phyloP scores from a whole-genome alignment of 2,797 vertebrate species.

The Muscicapa comitata region DNA sequence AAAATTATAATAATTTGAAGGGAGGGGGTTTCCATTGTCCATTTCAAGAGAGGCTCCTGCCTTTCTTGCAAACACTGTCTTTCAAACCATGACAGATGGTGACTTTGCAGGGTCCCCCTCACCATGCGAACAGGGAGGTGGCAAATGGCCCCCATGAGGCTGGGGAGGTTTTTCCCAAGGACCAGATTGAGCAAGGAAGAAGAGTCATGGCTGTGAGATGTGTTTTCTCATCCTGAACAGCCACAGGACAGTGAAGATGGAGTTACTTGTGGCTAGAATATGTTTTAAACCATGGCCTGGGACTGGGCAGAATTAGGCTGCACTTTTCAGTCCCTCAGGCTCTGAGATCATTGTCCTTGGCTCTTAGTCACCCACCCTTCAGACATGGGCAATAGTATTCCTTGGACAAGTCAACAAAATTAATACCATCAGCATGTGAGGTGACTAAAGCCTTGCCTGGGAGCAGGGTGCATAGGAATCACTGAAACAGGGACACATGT shows the following conservation, averaged over 20 bases:
- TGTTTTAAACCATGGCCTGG: neutral
- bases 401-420: neutral
- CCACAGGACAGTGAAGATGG: neutral
- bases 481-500: rapidly evolving
- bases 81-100: neutral
- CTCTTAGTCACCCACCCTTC: neutral
- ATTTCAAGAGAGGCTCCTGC: no score
- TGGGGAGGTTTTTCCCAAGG: neutral
- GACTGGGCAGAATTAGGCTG: neutral
- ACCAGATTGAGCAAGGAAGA: neutral
- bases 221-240: neutral
- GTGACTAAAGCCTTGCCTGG: neutral
- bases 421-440: neutral
- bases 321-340: neutral
- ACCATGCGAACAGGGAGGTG: rapidly evolving
- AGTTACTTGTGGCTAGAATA: neutral
- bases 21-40: no score
- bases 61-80: no score
- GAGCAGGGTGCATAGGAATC: neutral
- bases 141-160: rapidly evolving
- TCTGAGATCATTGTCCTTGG: neutral
- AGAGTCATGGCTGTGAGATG: rapidly evolving
- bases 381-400: neutral
- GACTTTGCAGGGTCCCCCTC: neutral
- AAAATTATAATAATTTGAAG: no score